Evolutionary conservation across 1,140 invertebrate genomes (phyloP), one percentile per base, ranked within the genome.

Genomic region (Lordiphosa clarofinis): DNA sequence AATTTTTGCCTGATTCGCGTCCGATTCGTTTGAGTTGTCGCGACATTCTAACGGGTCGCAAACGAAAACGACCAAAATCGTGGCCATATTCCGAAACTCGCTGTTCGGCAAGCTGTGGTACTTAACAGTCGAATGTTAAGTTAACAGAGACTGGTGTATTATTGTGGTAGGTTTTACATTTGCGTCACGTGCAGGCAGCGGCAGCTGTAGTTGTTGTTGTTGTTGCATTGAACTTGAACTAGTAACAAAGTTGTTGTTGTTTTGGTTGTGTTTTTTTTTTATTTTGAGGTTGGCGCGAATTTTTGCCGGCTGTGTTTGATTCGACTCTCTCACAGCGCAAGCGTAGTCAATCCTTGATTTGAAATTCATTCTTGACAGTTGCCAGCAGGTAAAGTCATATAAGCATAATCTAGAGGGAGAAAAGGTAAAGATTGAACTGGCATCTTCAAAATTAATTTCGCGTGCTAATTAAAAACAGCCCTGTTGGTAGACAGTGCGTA

Each of bases 161-260:
- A 24, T 52, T 53, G 56, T 43, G 67, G 56, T 54, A 52, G 53
- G 44, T 49, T 60, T 59, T 54, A 60, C 68, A 36, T 62, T 53
- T 59, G 56, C 65, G 56, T 68, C 65, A 67, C 64, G 64, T 68
- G 64, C 63, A 24, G 31, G 42, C 50, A 12, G 19, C 12, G 4
- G 8, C 4, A 13, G 44, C n/a, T 39, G n/a, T n/a, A n/a, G 9
- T 67, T 57, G 48, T 42, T 67, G 49, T 55, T 75, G 56, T 56
- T 59, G 68, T 68, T 78, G 73, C 62, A 44, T 76, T 76, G 73
- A 68, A 73, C 69, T 76, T 76, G 68, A 76, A 76, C 63, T 78
- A 76, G 24, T 43, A 48, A 21, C 35, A 47, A 63, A 42, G 21
- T 73, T 55, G 61, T 62, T 75, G 56, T 49, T 53, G 31, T 24